Base-by-base conservation (phyloP, 2,797 vertebrate genomes). In the Masticophis lateralis region DNA sequence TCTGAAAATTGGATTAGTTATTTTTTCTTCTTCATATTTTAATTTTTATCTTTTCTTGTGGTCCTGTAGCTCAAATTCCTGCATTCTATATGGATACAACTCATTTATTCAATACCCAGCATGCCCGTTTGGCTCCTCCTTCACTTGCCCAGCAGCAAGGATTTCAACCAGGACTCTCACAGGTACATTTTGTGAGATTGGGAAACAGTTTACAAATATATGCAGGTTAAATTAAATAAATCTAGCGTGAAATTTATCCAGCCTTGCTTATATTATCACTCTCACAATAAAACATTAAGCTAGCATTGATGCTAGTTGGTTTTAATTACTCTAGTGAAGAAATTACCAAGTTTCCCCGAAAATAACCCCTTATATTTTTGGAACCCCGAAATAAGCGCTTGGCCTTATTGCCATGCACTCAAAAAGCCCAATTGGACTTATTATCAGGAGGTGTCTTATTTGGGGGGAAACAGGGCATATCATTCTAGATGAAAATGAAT, bases 51-150 rank as follows among this genome's bases (percentile, higher is more conserved):
- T 95, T 96, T 95, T 95, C 13, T 96, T 92, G 87, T 98, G 98
- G 98, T 95, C 97, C 98, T 98, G 90, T 98, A 98, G 99, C 99
- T 97, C 99, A 99, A 97, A 99, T 99, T 95, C 98, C 99, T 92
- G 98, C 99, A 0, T 99, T 99, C 97, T 99, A 99, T 93, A 99
- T 99, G 99, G 99, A 99, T 96, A 99, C 99, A 51, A 99, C 99
- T 97, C 99, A 99, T 92, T 97, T 99, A 1, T 99, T 99, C 97
- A 99, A 97, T 74, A 98, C 98, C n/a, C 99, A 99, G 0, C 99
- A 99, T 66, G 98, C 99, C 0, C 98, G 99, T n/a, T 94, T 99
- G 96, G 99, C 98, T 63, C 99, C 99, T 0, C 99, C 99, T 14
- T 99, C 99, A 74, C 95, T 99, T 95, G 99, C 99, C 2, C 99